phyloP scores from a whole-genome alignment of 2,113 vertebrate species.

The Heterotis niloticus region DNA sequence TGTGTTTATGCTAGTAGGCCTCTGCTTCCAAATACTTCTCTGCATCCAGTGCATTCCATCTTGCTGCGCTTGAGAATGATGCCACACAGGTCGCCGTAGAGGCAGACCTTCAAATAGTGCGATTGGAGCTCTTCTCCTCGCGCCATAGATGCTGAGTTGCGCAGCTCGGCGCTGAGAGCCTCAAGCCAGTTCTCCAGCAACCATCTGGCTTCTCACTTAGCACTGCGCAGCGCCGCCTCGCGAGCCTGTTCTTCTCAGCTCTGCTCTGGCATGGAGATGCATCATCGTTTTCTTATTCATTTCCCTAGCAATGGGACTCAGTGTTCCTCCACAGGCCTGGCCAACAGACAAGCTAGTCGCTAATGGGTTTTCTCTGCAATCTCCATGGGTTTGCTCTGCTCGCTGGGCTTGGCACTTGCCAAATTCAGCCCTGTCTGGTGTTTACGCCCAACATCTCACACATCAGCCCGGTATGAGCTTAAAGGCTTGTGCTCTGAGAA shows the following conservation, averaged over 20 bases:
- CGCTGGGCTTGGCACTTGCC: neutral
- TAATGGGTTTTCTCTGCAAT: neutral
- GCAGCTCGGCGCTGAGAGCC: neutral
- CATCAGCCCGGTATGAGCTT: neutral
- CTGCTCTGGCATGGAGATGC: neutral
- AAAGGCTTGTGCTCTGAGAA: neutral
- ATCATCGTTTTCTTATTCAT: conserved; percentile 1
- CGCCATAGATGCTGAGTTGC: neutral
- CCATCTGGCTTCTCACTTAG: conserved; percentile 7
- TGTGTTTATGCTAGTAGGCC: too few species aligned
- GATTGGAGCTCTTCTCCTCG: neutral
- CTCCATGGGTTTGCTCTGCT: conserved; percentile 1
- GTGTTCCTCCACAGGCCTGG: neutral
- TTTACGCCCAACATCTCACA: neutral
- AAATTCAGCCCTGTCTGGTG: conserved; percentile 1
- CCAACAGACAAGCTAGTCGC: conserved; percentile 1
- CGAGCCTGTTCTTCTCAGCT: conserved; percentile 8
- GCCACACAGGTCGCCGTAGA: neutral
- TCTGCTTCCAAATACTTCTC: neutral
- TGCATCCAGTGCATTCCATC: too few species aligned
- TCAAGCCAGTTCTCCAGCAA: conserved; percentile 15
- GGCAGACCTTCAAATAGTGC: neutral
- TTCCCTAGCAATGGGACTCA: conserved; percentile 11
- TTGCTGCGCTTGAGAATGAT: neutral
- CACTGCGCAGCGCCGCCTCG: neutral